Conservation (phyloP, 2,888 invertebrate species). For the Metalampra italica region DNA sequence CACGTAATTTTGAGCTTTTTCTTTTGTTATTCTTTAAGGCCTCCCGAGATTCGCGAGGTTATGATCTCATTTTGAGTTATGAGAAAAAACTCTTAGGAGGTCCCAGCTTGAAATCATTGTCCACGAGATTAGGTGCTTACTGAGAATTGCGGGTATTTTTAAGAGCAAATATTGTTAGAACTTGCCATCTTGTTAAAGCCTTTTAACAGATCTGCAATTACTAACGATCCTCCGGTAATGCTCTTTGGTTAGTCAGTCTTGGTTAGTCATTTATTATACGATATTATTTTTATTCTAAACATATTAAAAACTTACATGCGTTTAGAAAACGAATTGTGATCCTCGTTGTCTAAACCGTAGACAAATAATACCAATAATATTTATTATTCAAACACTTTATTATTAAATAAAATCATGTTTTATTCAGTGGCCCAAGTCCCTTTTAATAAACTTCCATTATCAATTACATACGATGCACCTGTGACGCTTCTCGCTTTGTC, state of each 20-base stretch:
- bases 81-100: conserved; percentile 71
- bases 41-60: conserved; percentile 70
- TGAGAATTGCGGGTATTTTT: conserved; percentile 27
- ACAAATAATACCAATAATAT: no score
- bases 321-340: no score
- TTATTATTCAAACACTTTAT: no score
- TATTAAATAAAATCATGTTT: no score
- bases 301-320: no score
- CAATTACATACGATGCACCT: conserved; percentile 87
- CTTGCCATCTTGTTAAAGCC: background rate
- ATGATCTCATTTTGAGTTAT: conserved; percentile 77
- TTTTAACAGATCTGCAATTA: background rate
- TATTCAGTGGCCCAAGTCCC: conserved; percentile 4
- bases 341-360: no score
- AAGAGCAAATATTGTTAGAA: conserved; percentile 4
- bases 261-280: no score
- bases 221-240: no score
- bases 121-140: conserved; percentile 63
- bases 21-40: conserved; percentile 73
- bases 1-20: conserved; percentile 72
- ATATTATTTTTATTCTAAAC: no score
- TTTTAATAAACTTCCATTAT: conserved; percentile 82
- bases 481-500: conserved; percentile 89
- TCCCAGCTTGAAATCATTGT: conserved; percentile 64
- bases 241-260: no score